phyloP scores from a whole-genome alignment of 2,797 vertebrate genomes.

The Chromobotia macracanthus region DNA sequence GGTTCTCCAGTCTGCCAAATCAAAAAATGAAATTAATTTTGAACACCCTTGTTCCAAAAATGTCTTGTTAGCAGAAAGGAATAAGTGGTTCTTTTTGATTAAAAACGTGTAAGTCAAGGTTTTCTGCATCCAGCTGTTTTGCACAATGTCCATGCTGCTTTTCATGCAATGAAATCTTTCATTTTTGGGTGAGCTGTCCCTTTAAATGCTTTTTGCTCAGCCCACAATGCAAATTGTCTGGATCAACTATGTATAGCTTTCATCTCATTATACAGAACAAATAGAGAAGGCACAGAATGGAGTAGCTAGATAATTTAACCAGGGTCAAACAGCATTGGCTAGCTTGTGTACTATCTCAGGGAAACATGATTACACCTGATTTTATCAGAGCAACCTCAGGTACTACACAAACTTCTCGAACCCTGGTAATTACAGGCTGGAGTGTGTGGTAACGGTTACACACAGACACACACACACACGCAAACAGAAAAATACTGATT shows the following conservation, averaged over 20 bases:
- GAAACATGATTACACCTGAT: constrained; percentile 22
- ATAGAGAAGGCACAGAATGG: neutral
- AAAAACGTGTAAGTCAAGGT: neutral
- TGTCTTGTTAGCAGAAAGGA: neutral
- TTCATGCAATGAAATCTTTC: neutral
- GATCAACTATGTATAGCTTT: neutral
- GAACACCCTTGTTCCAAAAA: neutral
- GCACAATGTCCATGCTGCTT: neutral
- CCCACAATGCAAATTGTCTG: neutral
- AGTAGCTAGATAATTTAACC: constrained; percentile 11
- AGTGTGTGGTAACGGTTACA: neutral
- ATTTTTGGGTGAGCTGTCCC: neutral
- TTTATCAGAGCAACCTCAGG: neutral
- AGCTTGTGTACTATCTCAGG: constrained; percentile 6
- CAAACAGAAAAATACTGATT: neutral
- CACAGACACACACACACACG: constrained; percentile 2
- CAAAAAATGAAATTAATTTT: neutral
- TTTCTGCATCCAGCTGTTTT: neutral
- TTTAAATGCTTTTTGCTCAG: neutral
- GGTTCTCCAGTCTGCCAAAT: neutral
- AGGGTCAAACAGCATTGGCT: constrained; percentile 13
- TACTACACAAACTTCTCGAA: constrained; percentile 14
- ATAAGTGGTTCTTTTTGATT: neutral
- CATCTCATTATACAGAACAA: neutral
- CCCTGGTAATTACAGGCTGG: constrained; percentile 19